phyloP scores from a whole-genome alignment of 2,113 vertebrate genomes.

The Dascyllus trimaculatus region DNA sequence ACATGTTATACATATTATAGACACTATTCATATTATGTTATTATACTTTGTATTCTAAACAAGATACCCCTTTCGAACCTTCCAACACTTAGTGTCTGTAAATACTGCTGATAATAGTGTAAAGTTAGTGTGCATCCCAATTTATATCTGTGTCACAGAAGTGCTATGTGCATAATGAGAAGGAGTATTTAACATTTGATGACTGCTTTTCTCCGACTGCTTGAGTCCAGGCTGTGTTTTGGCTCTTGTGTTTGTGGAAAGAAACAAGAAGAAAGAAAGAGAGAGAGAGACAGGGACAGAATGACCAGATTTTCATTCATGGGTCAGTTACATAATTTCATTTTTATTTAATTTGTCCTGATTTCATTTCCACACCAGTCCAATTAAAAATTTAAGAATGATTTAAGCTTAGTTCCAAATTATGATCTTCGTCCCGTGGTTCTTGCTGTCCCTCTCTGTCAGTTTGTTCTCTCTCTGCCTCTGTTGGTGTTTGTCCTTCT shows the following conservation, averaged over 20 bases:
- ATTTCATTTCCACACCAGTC: conserved; percentile 36
- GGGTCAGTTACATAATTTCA: conserved; percentile 40
- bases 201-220: not conserved
- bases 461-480: not conserved
- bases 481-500: not conserved
- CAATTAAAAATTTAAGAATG: conserved; percentile 64
- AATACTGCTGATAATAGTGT: not conserved
- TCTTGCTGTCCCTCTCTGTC: not conserved
- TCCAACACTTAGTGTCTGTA: not conserved
- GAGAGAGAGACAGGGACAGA: not conserved
- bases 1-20: not conserved
- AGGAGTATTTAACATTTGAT: not conserved
- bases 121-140: not conserved
- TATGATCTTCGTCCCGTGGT: conserved; percentile 8
- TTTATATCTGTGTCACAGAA: not conserved
- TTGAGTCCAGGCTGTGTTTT: not conserved
- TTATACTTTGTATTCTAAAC: too few species aligned
- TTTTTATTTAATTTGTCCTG: conserved; percentile 52
- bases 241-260: not conserved
- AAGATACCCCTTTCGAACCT: not conserved
- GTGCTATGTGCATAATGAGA: not conserved
- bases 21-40: too few species aligned
- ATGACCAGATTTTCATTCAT: not conserved
- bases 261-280: not conserved
- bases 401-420: conserved; percentile 35